Percentiles rank a stretch among this genome's conserved stretches.
These are phyloP conservation scores for Drosophila nigromelanica DNA, from an alignment of 1,140 invertebrate genomes.

Conservation along the genomic window DNA sequence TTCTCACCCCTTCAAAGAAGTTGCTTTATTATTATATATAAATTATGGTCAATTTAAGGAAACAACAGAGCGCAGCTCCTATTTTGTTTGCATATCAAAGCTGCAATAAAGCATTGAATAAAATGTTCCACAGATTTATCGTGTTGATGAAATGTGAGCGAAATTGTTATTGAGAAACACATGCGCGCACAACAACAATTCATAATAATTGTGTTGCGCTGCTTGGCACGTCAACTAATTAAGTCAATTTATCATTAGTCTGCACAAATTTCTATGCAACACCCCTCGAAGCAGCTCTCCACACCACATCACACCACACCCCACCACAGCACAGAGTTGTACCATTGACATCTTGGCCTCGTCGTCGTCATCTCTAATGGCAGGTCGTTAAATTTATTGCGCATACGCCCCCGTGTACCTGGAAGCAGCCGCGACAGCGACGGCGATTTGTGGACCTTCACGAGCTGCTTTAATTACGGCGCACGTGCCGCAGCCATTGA, in stretches of 20 bases:
- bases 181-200: slow-evolving; percentile 47
- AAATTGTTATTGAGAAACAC: slow-evolving; percentile 39
- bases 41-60: too few species aligned
- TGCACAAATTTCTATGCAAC: slow-evolving; percentile 41
- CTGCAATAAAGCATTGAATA: too few species aligned
- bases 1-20: too few species aligned
- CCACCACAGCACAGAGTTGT: neutral
- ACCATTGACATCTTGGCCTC: slow-evolving; percentile 53
- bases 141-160: slow-evolving; percentile 1
- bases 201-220: slow-evolving; percentile 66
- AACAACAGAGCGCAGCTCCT: too few species aligned
- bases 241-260: slow-evolving; percentile 80
- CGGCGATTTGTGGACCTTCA: slow-evolving; percentile 43
- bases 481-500: slow-evolving; percentile 68
- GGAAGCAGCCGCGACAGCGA: slow-evolving; percentile 16
- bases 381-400: slow-evolving; percentile 80
- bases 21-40: too few species aligned
- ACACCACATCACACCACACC: too few species aligned
- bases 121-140: too few species aligned
- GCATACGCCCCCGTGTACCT: slow-evolving; percentile 74
- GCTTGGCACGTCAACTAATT: slow-evolving; percentile 76
- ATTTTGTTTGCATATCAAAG: too few species aligned
- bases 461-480: slow-evolving; percentile 74
- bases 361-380: slow-evolving; percentile 61
- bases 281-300: neutral